A percentile compares a stretch with the other conserved stretches of the same genome.
Conservation (phyloP, 1,140 invertebrate genomes). For the Campoletis sonorensis region DNA sequence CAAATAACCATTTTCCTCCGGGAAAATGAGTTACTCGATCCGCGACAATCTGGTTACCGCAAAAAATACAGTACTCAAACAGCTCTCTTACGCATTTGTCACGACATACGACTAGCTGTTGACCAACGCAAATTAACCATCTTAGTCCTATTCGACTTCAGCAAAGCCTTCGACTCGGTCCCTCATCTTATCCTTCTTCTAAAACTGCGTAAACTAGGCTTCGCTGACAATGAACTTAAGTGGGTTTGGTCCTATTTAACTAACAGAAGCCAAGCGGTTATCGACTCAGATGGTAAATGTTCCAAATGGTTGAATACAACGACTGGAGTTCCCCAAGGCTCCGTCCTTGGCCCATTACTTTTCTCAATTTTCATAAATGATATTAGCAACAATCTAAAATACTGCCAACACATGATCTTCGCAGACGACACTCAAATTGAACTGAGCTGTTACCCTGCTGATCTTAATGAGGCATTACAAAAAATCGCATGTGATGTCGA, state of each 20-base stretch:
- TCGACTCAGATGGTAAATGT: not conserved
- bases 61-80: slow-evolving; percentile 45
- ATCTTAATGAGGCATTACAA: not conserved
- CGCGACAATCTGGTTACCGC: slow-evolving; percentile 47
- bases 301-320: not conserved
- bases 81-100: slow-evolving; percentile 37
- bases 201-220: not conserved
- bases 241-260: not conserved
- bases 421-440: slow-evolving; percentile 40
- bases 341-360: slow-evolving; percentile 10
- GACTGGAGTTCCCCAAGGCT: slow-evolving; percentile 6
- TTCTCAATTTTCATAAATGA: slow-evolving; percentile 36
- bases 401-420: not conserved
- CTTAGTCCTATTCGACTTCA: slow-evolving; percentile 22
- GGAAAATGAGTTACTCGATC: not conserved
- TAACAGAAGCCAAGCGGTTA: not conserved
- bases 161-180: slow-evolving; percentile 56
- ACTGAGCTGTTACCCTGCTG: not conserved
- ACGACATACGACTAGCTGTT: slow-evolving; percentile 43
- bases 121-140: slow-evolving; percentile 42
- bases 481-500: not conserved
- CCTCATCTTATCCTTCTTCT: slow-evolving; percentile 40
- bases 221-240: not conserved
- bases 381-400: not conserved
- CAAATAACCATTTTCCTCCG: not conserved